Conservation (phyloP, 2,888 invertebrate species). For the Dinocampus coccinellae region DNA sequence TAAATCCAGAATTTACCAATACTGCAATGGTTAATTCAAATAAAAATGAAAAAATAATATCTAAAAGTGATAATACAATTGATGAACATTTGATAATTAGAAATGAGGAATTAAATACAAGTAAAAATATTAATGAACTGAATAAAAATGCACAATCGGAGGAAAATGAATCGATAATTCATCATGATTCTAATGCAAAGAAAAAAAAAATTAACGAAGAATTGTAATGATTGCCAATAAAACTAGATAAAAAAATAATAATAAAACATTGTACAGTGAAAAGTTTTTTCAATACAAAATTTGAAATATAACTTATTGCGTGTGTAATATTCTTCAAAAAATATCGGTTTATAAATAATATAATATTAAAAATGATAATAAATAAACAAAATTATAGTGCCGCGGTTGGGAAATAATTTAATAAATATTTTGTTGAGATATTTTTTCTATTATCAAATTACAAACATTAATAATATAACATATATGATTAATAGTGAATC, state of each 20-base stretch:
- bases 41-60: neutral
- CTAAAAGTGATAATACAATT: neutral
- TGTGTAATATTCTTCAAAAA: neutral
- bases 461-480: no score
- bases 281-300: neutral
- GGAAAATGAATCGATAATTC: neutral
- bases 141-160: neutral
- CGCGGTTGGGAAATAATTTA: neutral
- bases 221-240: neutral
- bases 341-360: neutral
- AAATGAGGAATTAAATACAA: neutral
- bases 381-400: neutral
- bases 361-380: neutral
- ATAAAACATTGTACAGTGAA: neutral
- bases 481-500: neutral
- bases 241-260: neutral
- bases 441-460: neutral
- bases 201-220: neutral
- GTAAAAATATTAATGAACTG: neutral
- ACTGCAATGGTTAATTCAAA: neutral
- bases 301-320: neutral
- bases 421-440: neutral
- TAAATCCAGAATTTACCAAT: neutral
- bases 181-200: neutral
- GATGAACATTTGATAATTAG: neutral